Evolutionary conservation across 2,797 vertebrate genomes (phyloP).

Genomic region (Spinibarbus caldwelli): DNA sequence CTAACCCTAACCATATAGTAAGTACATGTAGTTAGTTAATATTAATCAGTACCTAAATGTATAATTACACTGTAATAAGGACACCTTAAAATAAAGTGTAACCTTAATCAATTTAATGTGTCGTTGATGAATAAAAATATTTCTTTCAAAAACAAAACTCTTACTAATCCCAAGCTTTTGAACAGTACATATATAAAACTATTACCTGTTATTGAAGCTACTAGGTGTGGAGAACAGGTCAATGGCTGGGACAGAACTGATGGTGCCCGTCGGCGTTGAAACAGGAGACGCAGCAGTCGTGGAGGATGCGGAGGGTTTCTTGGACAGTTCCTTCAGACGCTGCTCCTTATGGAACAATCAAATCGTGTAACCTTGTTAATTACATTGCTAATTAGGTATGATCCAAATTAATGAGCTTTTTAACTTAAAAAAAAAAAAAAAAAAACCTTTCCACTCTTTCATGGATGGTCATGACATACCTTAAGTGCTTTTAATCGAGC

Average conservation of each 20-base stretch:
- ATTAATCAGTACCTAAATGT: too few relatives aligned
- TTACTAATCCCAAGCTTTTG: not conserved
- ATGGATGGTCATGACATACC: slow-evolving; percentile 68
- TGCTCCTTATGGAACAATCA: slow-evolving; percentile 76
- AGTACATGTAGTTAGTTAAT: too few relatives aligned
- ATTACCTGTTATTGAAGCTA: slow-evolving; percentile 88
- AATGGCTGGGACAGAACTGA: slow-evolving; percentile 87
- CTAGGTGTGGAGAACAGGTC: slow-evolving; percentile 92
- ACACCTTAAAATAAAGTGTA: too few relatives aligned
- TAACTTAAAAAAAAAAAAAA: too few relatives aligned
- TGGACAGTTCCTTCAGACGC: slow-evolving; percentile 93
- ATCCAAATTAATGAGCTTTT: not conserved
- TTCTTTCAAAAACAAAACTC: not conserved
- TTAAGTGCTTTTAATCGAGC: slow-evolving; percentile 92
- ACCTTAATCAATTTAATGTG: not conserved
- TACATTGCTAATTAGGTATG: not conserved
- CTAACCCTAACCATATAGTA: too few relatives aligned
- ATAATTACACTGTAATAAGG: too few relatives aligned
- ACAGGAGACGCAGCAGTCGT: slow-evolving; percentile 90
- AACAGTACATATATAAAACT: not conserved
- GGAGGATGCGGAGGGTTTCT: slow-evolving; percentile 84
- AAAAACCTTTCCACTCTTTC: not conserved
- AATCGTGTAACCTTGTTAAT: not conserved
- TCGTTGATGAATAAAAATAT: not conserved
- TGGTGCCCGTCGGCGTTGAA: slow-evolving; percentile 80